Evolutionary conservation across 2,888 invertebrate species (phyloP), one percentile per base, ranked within the genome.

Genomic region (Falcaria lacertinaria): DNA sequence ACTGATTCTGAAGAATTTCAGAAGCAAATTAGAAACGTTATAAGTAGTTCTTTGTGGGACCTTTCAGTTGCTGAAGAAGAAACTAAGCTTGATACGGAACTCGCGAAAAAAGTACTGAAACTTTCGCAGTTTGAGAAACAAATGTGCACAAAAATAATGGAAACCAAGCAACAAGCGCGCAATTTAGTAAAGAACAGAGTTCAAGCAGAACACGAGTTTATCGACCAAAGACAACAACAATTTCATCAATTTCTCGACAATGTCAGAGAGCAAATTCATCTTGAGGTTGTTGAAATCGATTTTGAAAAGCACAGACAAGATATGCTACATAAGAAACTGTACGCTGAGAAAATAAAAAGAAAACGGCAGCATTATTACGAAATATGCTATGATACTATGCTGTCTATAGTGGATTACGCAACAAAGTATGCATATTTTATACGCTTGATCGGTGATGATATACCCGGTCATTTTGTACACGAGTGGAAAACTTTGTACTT

Each of bases 101-200:
- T 93, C 8, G 88, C 90, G 0, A 84, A 84, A 43, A 91, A 91
- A 56, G 85, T 93, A 3, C 71, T 92, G 67, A 91, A 91, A 58
- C 86, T 93, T 47, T 92, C 93, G 0, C 82, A 90, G 35, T 93
- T 91, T 67, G 94, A 94, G 61, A 93, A 93, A 65, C 91, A 91
- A 71, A 91, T 93, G 81, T 85, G 91, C 37, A 90, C 90, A 32
- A 92, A 92, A 74, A 76, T 93, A 45, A 90, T 90, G 72, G 91
- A 92, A 67, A 89, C 92, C 0, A 90, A 91, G 42, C 84, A 91
- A 39, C 90, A 92, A 54, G 91, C 90, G 32, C 84, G 90, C 33
- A 83, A 88, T 50, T 83, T 93, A 51, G 68, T 86, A 0, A 77
- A 87, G 39, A 92, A 92, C 60, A 85, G 91, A 59, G 71, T 79